These are phyloP conservation scores for Oxytorus armatus DNA, from an alignment of 2,888 invertebrate species.

Conservation along the genomic window DNA sequence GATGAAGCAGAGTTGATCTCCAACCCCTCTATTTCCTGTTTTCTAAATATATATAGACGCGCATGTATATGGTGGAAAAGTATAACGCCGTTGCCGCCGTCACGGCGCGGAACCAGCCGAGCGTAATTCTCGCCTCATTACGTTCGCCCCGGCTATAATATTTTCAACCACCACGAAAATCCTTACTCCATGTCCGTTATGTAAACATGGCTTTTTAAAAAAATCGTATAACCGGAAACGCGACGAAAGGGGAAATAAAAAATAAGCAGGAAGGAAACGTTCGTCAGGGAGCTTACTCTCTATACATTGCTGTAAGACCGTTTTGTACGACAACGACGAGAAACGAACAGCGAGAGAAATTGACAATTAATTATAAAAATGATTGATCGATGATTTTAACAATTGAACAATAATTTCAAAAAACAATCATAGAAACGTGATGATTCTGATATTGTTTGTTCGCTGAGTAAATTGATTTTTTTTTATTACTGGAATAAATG, in stretches of 20 bases:
- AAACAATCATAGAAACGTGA: no score
- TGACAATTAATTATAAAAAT: not conserved
- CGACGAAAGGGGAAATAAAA: slow-evolving; percentile 39
- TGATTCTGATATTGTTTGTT: no score
- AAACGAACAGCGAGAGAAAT: slow-evolving; percentile 13
- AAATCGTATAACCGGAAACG: slow-evolving; percentile 63
- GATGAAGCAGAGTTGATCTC: slow-evolving; percentile 40
- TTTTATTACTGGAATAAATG: no score
- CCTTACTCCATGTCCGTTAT: slow-evolving; percentile 60
- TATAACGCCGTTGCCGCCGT: slow-evolving; percentile 53
- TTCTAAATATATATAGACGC: slow-evolving; percentile 16
- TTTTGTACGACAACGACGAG: not conserved
- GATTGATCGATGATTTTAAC: not conserved
- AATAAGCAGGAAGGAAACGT: slow-evolving; percentile 25
- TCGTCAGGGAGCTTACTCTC: slow-evolving; percentile 39
- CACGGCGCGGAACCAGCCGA: slow-evolving; percentile 71
- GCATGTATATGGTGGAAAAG: slow-evolving; percentile 8
- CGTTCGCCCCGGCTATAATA: slow-evolving; percentile 66
- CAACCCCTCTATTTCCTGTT: slow-evolving; percentile 10
- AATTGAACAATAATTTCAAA: no score
- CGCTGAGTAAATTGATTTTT: no score
- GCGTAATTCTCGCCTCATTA: slow-evolving; percentile 77
- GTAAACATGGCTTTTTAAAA: slow-evolving; percentile 66
- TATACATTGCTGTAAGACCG: not conserved
- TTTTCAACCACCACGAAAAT: slow-evolving; percentile 56